These are phyloP conservation scores for Rhyacophila brunnea DNA, from an alignment of 1,140 invertebrate species.

Conservation along the genomic window DNA sequence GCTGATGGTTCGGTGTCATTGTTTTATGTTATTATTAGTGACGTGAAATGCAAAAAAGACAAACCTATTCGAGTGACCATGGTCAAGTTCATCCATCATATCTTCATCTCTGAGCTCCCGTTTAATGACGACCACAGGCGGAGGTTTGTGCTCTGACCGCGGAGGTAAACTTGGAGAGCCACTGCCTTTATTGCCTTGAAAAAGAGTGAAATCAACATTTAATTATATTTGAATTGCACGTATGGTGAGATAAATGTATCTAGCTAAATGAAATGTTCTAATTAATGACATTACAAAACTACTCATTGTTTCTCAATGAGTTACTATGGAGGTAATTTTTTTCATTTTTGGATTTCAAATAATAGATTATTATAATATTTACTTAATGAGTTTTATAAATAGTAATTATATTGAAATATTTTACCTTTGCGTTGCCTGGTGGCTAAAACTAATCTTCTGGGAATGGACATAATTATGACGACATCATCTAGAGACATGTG, in stretches of 20 bases:
- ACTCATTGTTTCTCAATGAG: no score
- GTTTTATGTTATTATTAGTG: no score
- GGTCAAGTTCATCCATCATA: constrained; percentile 57
- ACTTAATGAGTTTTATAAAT: no score
- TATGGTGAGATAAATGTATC: neutral
- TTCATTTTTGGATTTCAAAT: no score
- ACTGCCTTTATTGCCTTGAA: constrained; percentile 60
- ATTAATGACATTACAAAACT: no score
- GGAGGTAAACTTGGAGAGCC: constrained; percentile 66
- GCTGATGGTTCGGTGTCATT: no score
- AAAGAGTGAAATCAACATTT: neutral
- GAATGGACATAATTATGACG: constrained; percentile 99
- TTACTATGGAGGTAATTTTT: no score
- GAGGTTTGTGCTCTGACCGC: constrained; percentile 78
- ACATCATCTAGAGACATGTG: constrained; percentile 98
- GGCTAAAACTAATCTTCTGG: constrained; percentile 88
- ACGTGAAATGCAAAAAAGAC: no score
- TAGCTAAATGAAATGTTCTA: no score
- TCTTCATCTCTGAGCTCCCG: constrained; percentile 87
- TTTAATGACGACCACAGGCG: constrained; percentile 92
- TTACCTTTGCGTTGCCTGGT: constrained; percentile 76
- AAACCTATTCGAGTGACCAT: constrained; percentile 53
- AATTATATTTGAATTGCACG: neutral
- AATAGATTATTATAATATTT: no score
- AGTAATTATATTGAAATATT: no score